Conservation (phyloP, 1,140 invertebrate genomes). For the Metopolophium dirhodum region DNA sequence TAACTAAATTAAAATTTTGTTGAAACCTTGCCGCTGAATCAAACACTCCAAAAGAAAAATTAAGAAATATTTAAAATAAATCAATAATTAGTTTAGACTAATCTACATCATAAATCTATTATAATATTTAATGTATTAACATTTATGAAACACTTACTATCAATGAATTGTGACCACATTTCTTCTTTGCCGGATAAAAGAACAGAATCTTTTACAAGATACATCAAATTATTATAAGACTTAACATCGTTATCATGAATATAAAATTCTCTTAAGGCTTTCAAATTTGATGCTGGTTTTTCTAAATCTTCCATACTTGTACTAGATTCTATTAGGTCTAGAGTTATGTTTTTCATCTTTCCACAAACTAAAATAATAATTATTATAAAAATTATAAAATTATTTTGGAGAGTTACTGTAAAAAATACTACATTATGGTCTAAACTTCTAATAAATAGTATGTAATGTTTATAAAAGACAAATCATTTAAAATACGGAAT, state of each 20-base stretch:
- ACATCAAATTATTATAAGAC: slow-evolving; percentile 34
- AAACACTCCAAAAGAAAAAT: too few relatives aligned
- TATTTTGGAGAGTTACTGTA: not conserved
- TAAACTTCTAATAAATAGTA: not conserved
- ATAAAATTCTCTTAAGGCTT: slow-evolving; percentile 20
- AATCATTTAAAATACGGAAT: not conserved
- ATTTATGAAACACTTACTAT: not conserved
- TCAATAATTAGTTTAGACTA: too few relatives aligned
- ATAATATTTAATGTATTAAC: not conserved
- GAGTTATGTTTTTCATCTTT: not conserved
- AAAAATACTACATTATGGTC: not conserved
- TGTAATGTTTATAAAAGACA: not conserved
- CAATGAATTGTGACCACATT: slow-evolving; percentile 36
- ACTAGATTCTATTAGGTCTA: slow-evolving; percentile 22
- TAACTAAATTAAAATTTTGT: too few relatives aligned
- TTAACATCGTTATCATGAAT: slow-evolving; percentile 31
- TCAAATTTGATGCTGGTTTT: slow-evolving; percentile 29
- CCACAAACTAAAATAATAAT: not conserved
- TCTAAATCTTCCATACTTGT: slow-evolving; percentile 6
- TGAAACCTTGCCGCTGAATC: too few relatives aligned
- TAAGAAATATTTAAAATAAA: too few relatives aligned
- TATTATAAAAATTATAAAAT: not conserved
- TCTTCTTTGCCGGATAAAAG: slow-evolving; percentile 31
- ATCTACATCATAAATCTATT: not conserved
- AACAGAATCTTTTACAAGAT: slow-evolving; percentile 42